Conservation (phyloP, 2,113 vertebrate species). For the Camarhynchus parvulus region DNA sequence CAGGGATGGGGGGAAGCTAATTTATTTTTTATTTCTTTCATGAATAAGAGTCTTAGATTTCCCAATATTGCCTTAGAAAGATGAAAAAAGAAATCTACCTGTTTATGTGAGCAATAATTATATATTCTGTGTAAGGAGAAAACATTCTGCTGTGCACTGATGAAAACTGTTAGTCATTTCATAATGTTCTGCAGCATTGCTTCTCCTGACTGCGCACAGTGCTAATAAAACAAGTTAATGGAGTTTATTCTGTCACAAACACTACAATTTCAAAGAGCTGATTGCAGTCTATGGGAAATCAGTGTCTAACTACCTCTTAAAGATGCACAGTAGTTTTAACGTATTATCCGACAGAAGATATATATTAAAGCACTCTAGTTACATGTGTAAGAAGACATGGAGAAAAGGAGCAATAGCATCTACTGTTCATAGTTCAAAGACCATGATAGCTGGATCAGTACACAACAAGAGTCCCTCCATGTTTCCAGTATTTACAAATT, state of each 20-base stretch:
- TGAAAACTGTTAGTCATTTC: conserved; percentile 77
- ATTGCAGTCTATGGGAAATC: conserved; percentile 72
- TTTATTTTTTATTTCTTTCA: conserved; percentile 57
- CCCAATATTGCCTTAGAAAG: conserved; percentile 7
- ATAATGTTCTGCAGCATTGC: conserved; percentile 74
- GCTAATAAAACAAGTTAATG: conserved; percentile 83
- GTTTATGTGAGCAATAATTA: conserved; percentile 76
- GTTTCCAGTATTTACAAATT: conserved; percentile 44
- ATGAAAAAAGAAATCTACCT: conserved; percentile 58
- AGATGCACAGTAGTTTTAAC: conserved; percentile 64
- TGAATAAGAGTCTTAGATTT: conserved; percentile 57
- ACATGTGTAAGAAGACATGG: neutral
- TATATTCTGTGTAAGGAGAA: conserved; percentile 72
- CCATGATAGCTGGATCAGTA: neutral
- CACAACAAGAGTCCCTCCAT: neutral
- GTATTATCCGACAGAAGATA: conserved; percentile 46
- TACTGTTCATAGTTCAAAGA: neutral
- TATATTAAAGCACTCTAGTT: conserved; percentile 21
- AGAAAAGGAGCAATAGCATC: neutral
- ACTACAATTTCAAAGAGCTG: conserved; percentile 70
- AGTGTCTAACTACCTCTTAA: conserved; percentile 60
- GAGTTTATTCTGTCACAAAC: conserved; percentile 81
- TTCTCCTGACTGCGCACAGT: conserved; percentile 74
- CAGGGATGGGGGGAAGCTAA: neutral
- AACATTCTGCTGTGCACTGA: conserved; percentile 66